Conservation (phyloP, 1,140 invertebrate species). For the Odontomachus brunneus region DNA sequence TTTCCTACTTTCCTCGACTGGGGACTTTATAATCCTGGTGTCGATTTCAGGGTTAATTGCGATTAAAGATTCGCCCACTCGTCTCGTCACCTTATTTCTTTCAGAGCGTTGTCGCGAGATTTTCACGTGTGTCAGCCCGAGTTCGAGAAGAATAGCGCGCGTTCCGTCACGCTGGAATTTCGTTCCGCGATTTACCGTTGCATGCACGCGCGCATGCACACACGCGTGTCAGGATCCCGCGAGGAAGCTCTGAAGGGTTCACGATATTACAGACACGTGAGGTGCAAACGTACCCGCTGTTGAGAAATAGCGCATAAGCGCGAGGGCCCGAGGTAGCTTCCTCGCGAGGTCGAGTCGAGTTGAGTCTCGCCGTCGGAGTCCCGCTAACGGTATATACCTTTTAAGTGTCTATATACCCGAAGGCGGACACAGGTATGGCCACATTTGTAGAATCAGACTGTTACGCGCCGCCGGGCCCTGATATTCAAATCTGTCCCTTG, state of each 20-base stretch:
- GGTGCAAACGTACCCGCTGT: constrained; percentile 34
- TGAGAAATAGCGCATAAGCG: constrained; percentile 49
- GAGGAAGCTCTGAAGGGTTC: constrained; percentile 42
- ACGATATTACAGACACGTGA: constrained; percentile 49
- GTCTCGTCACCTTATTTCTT: neutral
- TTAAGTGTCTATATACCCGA: constrained; percentile 43
- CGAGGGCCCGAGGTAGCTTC: constrained; percentile 20
- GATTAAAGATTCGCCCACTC: neutral
- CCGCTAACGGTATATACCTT: constrained; percentile 64
- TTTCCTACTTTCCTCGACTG: too few relatives aligned
- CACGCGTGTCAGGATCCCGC: constrained; percentile 29
- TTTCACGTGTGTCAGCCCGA: constrained; percentile 6
- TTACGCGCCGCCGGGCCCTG: constrained; percentile 10
- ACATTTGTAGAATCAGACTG: constrained; percentile 48
- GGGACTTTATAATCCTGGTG: too few relatives aligned
- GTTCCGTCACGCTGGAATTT: constrained; percentile 40
- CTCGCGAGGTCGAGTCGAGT: constrained; percentile 42
- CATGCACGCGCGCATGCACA: neutral
- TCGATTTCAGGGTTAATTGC: too few relatives aligned
- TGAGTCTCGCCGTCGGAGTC: constrained; percentile 8
- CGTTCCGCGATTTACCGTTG: constrained; percentile 52
- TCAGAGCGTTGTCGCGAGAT: constrained; percentile 26
- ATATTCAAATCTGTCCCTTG: constrained; percentile 14
- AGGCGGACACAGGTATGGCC: constrained; percentile 16
- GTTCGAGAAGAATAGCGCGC: constrained; percentile 35